Percentiles rank a stretch among this genome's conserved stretches.
phyloP scores from a whole-genome alignment of 2,888 invertebrate species.

The Eupithecia pulchellata region DNA sequence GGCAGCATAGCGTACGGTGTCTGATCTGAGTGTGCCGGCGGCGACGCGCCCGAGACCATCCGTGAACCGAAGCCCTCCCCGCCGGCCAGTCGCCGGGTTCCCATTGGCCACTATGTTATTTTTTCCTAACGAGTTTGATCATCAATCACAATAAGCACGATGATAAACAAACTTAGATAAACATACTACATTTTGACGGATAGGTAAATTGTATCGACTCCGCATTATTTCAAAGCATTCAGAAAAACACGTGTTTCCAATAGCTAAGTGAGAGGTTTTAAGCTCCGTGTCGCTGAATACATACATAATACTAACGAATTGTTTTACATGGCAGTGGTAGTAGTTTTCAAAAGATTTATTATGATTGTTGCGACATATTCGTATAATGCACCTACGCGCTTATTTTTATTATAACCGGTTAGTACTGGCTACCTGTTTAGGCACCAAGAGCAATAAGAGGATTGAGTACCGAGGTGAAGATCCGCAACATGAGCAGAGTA shows the following conservation, averaged over 20 bases:
- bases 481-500: constrained; percentile 65
- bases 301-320: not conserved
- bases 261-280: constrained; percentile 3
- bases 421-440: constrained; percentile 50
- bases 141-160: constrained; percentile 35
- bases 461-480: constrained; percentile 66
- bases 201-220: constrained; percentile 4
- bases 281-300: not conserved
- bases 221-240: constrained; percentile 1
- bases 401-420: constrained; percentile 58
- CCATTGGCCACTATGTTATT: constrained; percentile 52
- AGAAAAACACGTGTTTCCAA: constrained; percentile 5
- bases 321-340: not conserved
- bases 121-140: constrained; percentile 47
- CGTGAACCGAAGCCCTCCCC: constrained; percentile 63
- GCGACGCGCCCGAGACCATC: constrained; percentile 47
- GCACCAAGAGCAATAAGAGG: constrained; percentile 54
- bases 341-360: constrained; percentile 26
- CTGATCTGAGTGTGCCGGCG: constrained; percentile 67
- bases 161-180: constrained; percentile 33
- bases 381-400: constrained; percentile 35
- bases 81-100: constrained; percentile 52
- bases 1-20: constrained; percentile 80
- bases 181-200: constrained; percentile 11
- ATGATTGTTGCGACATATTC: constrained; percentile 35